Evolutionary conservation across 2,888 invertebrate genomes (phyloP).

Genomic region (Calliphora vomitoria): DNA sequence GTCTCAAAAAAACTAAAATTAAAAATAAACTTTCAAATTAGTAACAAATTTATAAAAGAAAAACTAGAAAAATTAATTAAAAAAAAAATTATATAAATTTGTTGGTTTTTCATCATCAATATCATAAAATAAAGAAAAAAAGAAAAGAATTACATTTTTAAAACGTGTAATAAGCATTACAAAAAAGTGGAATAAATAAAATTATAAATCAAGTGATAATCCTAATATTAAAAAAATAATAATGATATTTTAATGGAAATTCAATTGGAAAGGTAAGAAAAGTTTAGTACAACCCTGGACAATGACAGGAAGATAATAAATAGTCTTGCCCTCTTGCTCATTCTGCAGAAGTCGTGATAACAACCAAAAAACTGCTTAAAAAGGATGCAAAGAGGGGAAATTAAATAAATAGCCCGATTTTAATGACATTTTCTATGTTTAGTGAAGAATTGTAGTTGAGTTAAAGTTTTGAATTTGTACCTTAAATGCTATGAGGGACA

Average conservation of each 20-base stretch:
- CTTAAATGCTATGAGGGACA: too few species aligned
- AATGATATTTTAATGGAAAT: conserved; percentile 32
- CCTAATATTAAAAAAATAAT: conserved; percentile 33
- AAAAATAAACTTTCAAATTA: conserved; percentile 48
- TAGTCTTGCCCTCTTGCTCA: too few species aligned
- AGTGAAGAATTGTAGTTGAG: too few species aligned
- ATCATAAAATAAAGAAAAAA: conserved; percentile 33
- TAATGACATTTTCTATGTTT: too few species aligned
- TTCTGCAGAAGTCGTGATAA: too few species aligned
- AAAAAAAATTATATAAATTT: conserved; percentile 33
- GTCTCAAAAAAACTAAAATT: conserved; percentile 44
- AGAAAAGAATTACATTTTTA: conserved; percentile 23
- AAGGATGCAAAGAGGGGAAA: too few species aligned
- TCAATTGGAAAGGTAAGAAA: background rate
- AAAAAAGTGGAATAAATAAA: conserved; percentile 59
- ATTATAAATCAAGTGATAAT: conserved; percentile 66
- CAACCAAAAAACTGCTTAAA: too few species aligned
- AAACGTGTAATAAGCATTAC: conserved; percentile 48
- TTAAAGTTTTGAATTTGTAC: too few species aligned
- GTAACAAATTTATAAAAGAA: conserved; percentile 51
- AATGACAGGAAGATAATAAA: too few species aligned
- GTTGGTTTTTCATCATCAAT: conserved; percentile 65
- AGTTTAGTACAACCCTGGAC: too few species aligned
- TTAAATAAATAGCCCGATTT: too few species aligned
- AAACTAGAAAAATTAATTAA: background rate